Percentiles rank a stretch among this genome's conserved stretches.
phyloP scores from a whole-genome alignment of 2,113 vertebrate species.

The Misgurnus mizolepis region DNA sequence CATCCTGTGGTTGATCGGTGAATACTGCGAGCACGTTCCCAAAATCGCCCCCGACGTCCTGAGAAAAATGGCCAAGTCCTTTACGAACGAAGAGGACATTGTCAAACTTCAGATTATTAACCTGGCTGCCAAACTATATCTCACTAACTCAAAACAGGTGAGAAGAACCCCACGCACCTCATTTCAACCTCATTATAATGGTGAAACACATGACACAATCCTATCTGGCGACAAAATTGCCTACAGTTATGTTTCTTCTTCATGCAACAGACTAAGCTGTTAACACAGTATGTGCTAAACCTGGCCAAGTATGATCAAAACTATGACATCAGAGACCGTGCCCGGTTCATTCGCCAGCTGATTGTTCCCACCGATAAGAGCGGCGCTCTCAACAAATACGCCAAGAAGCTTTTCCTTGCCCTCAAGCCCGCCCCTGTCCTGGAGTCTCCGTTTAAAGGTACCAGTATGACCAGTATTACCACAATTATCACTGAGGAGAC shows the following conservation, averaged over 20 bases:
- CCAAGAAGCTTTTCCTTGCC: constrained; percentile 97
- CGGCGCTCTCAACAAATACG: constrained; percentile 92
- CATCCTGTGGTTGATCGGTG: constrained; percentile 95
- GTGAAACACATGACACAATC: background rate
- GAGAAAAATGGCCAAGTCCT: constrained; percentile 97
- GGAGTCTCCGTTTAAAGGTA: constrained; percentile 99
- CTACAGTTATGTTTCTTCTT: constrained; percentile 7
- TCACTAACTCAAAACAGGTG: constrained; percentile 91
- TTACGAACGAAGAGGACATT: constrained; percentile 95
- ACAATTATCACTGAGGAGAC: too few species aligned
- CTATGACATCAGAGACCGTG: constrained; percentile 94
- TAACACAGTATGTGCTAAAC: constrained; percentile 97
- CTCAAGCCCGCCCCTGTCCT: constrained; percentile 93
- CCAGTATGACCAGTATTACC: background rate
- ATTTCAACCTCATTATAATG: too few species aligned
- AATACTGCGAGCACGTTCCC: constrained; percentile 96
- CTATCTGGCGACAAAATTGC: background rate
- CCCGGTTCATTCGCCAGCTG: constrained; percentile 96
- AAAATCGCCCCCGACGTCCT: constrained; percentile 94
- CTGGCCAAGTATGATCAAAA: constrained; percentile 99
- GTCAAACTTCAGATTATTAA: constrained; percentile 98
- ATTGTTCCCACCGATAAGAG: constrained; percentile 96
- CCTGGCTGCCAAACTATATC: constrained; percentile 93
- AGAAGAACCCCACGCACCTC: background rate
- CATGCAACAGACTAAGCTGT: constrained; percentile 86